These are phyloP conservation scores for Cottoperca gobio DNA, from an alignment of 2,797 vertebrate species.

Conservation along the genomic window DNA sequence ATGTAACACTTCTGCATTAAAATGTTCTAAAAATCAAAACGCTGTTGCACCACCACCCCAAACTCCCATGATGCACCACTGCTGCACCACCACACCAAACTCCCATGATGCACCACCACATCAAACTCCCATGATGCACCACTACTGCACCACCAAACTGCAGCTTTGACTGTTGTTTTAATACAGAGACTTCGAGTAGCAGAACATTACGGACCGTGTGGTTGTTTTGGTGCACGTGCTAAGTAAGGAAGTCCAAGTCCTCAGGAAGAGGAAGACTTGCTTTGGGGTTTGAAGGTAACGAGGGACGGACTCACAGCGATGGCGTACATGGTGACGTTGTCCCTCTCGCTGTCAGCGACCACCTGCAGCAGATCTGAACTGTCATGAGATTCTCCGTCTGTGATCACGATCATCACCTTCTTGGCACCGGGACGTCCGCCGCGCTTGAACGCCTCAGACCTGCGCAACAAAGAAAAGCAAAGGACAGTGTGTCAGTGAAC, in stretches of 20 bases:
- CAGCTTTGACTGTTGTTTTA: no score
- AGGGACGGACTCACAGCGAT: conserved; percentile 89
- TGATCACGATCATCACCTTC: conserved; percentile 98
- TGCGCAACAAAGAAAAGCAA: conserved; percentile 46
- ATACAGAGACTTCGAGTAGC: no score
- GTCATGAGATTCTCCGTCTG: conserved; percentile 97
- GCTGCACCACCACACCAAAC: no score
- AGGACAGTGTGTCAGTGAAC: neutral
- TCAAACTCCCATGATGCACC: no score
- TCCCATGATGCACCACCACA: no score
- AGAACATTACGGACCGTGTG: no score
- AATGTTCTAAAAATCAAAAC: no score
- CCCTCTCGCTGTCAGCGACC: conserved; percentile 90
- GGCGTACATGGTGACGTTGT: conserved; percentile 95
- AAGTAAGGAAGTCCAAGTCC: neutral
- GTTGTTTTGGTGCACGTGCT: neutral
- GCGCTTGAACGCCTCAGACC: conserved; percentile 91
- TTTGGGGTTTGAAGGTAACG: neutral
- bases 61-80: no score
- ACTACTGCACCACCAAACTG: no score
- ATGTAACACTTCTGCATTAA: no score
- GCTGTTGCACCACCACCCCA: no score
- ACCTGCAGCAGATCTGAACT: conserved; percentile 91
- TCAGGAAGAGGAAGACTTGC: neutral
- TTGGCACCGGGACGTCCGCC: conserved; percentile 95